These are phyloP conservation scores for Xyliphius kryptos DNA, from an alignment of 2,113 vertebrate genomes.

Conservation along the genomic window DNA sequence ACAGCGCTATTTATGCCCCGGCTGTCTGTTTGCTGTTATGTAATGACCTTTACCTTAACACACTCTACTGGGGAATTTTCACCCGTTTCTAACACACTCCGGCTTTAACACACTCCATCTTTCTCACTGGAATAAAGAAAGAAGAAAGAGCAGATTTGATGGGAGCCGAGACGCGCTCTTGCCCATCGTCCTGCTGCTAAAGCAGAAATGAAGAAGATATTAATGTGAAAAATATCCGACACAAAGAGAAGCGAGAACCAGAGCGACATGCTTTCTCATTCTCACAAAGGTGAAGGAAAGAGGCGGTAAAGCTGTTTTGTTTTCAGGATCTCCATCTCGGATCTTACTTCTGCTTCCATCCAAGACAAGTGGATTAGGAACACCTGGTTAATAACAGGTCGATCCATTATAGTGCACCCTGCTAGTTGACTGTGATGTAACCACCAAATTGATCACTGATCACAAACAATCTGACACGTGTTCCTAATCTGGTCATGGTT, in stretches of 20 bases:
- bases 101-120: too few relatives aligned
- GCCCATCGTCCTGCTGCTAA: constrained; percentile 1
- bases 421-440: too few relatives aligned
- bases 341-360: constrained; percentile 53
- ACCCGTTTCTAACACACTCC: constrained; percentile 6
- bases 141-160: constrained; percentile 15
- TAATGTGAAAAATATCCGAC: constrained; percentile 54
- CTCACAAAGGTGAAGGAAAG: constrained; percentile 59
- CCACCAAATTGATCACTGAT: too few relatives aligned
- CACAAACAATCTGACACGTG: too few relatives aligned
- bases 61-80: constrained; percentile 26
- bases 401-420: too few relatives aligned
- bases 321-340: constrained; percentile 51
- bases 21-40: constrained; percentile 18
- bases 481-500: too few relatives aligned
- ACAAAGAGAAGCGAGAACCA: constrained; percentile 55
- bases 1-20: constrained; percentile 4
- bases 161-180: constrained; percentile 6
- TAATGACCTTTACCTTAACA: constrained; percentile 15
- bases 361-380: too few relatives aligned
- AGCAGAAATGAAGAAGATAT: constrained; percentile 44
- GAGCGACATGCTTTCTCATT: constrained; percentile 59
- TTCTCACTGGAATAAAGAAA: constrained; percentile 29
- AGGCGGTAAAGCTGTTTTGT: constrained; percentile 62
- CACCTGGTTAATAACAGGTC: too few relatives aligned